Conservation (phyloP, 2,113 vertebrate species). For the Anolis sagrei region DNA sequence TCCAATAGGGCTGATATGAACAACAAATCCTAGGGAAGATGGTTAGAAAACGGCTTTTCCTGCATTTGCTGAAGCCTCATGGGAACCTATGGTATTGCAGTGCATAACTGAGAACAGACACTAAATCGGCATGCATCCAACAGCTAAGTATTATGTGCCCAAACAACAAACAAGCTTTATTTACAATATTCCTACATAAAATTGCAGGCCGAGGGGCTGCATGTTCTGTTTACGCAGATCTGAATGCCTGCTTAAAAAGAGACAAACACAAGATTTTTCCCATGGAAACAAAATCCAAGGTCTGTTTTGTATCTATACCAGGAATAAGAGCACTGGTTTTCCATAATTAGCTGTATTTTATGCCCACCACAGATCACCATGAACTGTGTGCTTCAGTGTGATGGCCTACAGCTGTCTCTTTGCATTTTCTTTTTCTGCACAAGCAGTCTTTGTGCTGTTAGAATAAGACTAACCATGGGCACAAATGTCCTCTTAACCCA, state of each 20-base stretch:
- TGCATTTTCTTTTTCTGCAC: background rate
- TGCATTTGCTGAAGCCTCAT: slow-evolving; percentile 34
- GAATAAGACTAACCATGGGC: background rate
- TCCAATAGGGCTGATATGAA: slow-evolving; percentile 29
- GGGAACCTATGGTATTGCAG: slow-evolving; percentile 19
- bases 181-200: slow-evolving; percentile 70
- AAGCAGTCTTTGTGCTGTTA: slow-evolving; percentile 5
- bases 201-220: slow-evolving; percentile 65
- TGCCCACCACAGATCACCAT: slow-evolving; percentile 24
- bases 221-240: slow-evolving; percentile 68
- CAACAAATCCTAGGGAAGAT: slow-evolving; percentile 67
- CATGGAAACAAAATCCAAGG: slow-evolving; percentile 77
- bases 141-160: slow-evolving; percentile 65
- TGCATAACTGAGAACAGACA: slow-evolving; percentile 35
- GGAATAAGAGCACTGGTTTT: slow-evolving; percentile 71
- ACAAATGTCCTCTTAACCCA: background rate
- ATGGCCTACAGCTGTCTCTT: background rate
- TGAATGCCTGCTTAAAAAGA: slow-evolving; percentile 72
- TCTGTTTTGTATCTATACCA: slow-evolving; percentile 75
- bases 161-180: slow-evolving; percentile 75
- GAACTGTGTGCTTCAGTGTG: background rate
- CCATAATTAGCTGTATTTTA: slow-evolving; percentile 60
- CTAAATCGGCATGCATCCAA: slow-evolving; percentile 58
- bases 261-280: slow-evolving; percentile 69
- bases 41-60: slow-evolving; percentile 52